Evolutionary conservation across 2,797 vertebrate genomes (phyloP).

Genomic region (Paramormyrops hopkinsi): DNA sequence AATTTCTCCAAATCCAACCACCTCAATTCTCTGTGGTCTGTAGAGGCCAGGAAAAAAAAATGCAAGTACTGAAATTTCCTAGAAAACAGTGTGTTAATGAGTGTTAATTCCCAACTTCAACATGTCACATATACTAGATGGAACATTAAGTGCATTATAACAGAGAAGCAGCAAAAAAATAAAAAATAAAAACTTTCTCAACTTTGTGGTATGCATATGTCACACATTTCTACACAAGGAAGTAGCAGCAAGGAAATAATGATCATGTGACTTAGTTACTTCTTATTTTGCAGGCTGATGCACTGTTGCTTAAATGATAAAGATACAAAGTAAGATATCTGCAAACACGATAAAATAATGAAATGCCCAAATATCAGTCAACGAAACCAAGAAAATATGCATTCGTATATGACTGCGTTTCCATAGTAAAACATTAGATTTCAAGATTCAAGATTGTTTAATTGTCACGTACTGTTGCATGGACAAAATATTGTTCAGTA

Average conservation of each 20-base stretch:
- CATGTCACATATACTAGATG: neutral
- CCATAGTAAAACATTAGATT: slow-evolving; percentile 11
- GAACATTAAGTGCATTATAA: neutral
- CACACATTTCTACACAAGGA: slow-evolving; percentile 18
- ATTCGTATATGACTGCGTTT: slow-evolving; percentile 19
- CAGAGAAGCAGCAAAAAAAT: neutral
- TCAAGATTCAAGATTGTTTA: neutral
- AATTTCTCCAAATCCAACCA: slow-evolving; percentile 48
- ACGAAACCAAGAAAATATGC: neutral
- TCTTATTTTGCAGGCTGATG: neutral
- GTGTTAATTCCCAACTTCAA: neutral
- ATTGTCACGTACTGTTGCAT: neutral
- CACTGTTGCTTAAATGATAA: neutral
- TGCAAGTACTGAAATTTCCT: neutral
- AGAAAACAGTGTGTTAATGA: neutral
- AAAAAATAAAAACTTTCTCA: neutral
- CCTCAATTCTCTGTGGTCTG: slow-evolving; percentile 61
- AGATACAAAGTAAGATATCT: neutral
- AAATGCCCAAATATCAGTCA: neutral
- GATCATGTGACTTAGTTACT: neutral
- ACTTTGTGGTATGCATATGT: neutral
- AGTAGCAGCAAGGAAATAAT: slow-evolving; percentile 22
- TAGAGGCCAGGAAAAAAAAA: neutral
- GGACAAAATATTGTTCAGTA: neutral
- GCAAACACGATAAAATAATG: neutral